Evolutionary conservation across 2,113 vertebrate genomes (phyloP).

Genomic region (Leptocoma aspasia): DNA sequence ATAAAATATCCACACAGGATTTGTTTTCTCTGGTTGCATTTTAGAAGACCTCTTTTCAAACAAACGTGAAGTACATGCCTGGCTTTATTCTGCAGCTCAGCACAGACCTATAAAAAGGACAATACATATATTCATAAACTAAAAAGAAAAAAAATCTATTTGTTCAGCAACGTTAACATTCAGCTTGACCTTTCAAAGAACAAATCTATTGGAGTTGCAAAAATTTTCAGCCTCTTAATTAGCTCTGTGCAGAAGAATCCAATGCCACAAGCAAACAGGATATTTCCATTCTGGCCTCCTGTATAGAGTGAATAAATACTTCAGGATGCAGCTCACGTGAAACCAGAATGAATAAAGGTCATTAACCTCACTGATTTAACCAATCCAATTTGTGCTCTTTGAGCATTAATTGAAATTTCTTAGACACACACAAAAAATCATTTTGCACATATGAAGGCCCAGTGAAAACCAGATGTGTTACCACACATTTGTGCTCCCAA

Average conservation of each 20-base stretch:
- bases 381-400: not conserved
- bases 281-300: not conserved
- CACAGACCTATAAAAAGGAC: not conserved
- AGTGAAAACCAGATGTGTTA: not conserved
- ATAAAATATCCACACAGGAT: not conserved
- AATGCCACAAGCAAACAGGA: not conserved
- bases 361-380: not conserved
- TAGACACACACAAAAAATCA: not conserved
- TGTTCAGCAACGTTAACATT: not conserved
- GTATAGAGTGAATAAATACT: not conserved
- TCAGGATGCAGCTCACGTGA: not conserved
- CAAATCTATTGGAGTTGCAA: not conserved
- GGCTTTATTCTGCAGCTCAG: not conserved
- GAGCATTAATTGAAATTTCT: not conserved
- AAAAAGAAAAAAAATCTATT: not conserved
- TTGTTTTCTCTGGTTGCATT: not conserved
- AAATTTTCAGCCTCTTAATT: not conserved
- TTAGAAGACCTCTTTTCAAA: not conserved
- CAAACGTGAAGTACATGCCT: not conserved
- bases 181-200: constrained; percentile 13
- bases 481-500: not conserved
- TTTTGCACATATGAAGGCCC: not conserved
- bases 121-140: not conserved
- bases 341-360: not conserved
- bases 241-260: not conserved